Conservation (phyloP, 2,113 vertebrate genomes). For the Pseudopodoces humilis region DNA sequence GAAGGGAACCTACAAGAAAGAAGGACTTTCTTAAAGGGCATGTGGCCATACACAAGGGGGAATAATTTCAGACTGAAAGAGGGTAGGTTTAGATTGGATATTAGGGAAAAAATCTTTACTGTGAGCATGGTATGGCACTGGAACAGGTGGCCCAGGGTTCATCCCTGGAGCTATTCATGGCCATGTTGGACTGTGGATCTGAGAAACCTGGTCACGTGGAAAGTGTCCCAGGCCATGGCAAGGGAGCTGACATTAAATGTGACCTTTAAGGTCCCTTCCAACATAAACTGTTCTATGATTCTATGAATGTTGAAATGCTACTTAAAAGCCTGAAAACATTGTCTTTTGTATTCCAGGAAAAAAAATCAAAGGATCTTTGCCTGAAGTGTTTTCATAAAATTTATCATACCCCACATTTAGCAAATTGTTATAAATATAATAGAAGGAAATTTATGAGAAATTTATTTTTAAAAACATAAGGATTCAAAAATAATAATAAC, state of each 20-base stretch:
- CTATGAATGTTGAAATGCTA: background rate
- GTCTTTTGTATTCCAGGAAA: background rate
- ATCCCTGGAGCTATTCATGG: background rate
- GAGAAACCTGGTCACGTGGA: background rate
- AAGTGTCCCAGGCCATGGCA: background rate
- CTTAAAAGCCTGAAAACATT: fast-evolving
- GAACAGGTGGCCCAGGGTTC: background rate
- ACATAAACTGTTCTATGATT: background rate
- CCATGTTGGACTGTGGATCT: fast-evolving
- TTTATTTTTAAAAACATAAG: background rate
- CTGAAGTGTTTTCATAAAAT: background rate
- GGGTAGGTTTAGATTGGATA: background rate
- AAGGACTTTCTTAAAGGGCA: background rate
- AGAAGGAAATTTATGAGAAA: background rate
- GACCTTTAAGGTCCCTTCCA: background rate
- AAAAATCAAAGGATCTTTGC: background rate
- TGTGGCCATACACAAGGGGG: background rate
- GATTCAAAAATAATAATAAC: background rate
- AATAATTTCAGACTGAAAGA: background rate
- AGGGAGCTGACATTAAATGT: background rate
- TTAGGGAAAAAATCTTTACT: background rate
- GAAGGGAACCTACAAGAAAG: background rate
- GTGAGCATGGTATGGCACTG: no score
- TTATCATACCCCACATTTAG: background rate
- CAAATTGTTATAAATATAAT: background rate